These are phyloP conservation scores for Macrosteles quadrilineatus DNA, from an alignment of 1,140 invertebrate genomes.

Conservation along the genomic window DNA sequence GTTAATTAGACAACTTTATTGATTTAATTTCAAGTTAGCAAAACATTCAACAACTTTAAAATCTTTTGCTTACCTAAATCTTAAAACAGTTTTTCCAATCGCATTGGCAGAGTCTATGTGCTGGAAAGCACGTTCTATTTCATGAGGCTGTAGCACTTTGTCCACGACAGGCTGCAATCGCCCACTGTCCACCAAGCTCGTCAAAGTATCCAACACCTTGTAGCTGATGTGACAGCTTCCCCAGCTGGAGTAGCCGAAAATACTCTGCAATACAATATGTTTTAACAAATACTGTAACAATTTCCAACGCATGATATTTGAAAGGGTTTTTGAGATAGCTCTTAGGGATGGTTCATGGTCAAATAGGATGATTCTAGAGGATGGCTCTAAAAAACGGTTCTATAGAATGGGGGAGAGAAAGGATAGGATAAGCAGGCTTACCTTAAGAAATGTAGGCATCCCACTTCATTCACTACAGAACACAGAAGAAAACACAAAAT, in stretches of 20 bases:
- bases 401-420: too few relatives aligned
- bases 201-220: slow-evolving; percentile 54
- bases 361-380: slow-evolving; percentile 9
- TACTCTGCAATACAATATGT: slow-evolving; percentile 41
- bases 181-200: slow-evolving; percentile 56
- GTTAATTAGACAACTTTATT: too few relatives aligned
- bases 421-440: too few relatives aligned
- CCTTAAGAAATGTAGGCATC: too few relatives aligned
- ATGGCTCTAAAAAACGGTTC: background rate
- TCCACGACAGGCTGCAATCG: slow-evolving; percentile 61
- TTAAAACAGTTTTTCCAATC: slow-evolving; percentile 73
- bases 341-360: slow-evolving; percentile 12
- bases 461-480: too few relatives aligned
- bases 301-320: slow-evolving; percentile 18
- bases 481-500: too few relatives aligned
- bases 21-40: too few relatives aligned
- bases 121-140: slow-evolving; percentile 67
- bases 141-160: slow-evolving; percentile 64
- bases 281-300: background rate
- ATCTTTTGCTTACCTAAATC: slow-evolving; percentile 58
- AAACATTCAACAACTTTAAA: too few relatives aligned
- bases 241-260: slow-evolving; percentile 48
- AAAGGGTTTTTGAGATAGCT: slow-evolving; percentile 23
- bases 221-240: slow-evolving; percentile 54
- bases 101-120: slow-evolving; percentile 65